phyloP scores from a whole-genome alignment of 2,888 invertebrate species.

The Pollenia amentaria region DNA sequence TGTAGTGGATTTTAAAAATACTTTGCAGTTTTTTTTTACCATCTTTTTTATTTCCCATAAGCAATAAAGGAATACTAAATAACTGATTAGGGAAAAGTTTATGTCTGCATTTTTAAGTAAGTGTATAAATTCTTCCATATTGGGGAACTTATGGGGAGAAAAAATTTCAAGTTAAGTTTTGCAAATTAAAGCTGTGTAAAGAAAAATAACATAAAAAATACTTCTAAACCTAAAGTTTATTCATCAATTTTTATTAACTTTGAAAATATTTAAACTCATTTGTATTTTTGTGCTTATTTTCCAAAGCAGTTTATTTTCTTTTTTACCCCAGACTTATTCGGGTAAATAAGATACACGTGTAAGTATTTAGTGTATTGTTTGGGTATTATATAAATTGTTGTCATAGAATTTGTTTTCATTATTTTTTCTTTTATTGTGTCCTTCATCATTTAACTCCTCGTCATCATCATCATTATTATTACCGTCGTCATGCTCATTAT shows the following conservation, averaged over 20 bases:
- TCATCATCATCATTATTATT: not conserved
- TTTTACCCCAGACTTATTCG: not conserved
- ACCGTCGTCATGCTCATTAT: conserved; percentile 26
- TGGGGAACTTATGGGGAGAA: not conserved
- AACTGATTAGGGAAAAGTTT: conserved; percentile 51
- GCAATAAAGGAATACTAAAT: conserved; percentile 42
- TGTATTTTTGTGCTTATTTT: not conserved
- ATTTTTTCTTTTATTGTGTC: not conserved
- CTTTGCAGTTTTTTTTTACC: conserved; percentile 12
- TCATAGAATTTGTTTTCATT: conserved; percentile 23
- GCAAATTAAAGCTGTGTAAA: conserved; percentile 1
- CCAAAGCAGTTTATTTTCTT: not conserved
- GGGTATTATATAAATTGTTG: conserved; percentile 32
- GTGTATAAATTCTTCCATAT: not conserved
- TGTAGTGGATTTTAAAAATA: conserved; percentile 23
- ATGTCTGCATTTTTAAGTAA: not conserved
- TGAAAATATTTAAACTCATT: conserved; percentile 16
- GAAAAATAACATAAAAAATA: not conserved
- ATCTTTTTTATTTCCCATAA: not conserved
- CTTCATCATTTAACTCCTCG: not conserved
- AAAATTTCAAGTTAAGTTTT: conserved; percentile 14
- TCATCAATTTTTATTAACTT: conserved; percentile 55
- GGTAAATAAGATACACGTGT: conserved; percentile 45
- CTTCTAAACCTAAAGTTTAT: conserved; percentile 35
- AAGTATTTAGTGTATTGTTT: conserved; percentile 40